Evolutionary conservation across 2,113 vertebrate genomes (phyloP).

Genomic region (Heloderma charlesbogerti): DNA sequence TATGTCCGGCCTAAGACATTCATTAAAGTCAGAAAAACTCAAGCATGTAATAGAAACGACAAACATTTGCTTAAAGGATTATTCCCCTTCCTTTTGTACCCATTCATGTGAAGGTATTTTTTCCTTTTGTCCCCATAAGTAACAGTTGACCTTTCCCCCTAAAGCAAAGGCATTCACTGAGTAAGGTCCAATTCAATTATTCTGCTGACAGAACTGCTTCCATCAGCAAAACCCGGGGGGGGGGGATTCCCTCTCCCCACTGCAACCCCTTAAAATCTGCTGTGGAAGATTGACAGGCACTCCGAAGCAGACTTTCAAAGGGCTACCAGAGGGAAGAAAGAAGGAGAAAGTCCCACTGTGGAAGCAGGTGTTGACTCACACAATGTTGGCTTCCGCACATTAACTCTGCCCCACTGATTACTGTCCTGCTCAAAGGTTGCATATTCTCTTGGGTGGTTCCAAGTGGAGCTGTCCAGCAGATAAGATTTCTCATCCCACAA

Average conservation of each 20-base stretch:
- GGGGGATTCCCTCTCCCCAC: no score
- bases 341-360: no score
- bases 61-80: background rate
- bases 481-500: background rate
- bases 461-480: background rate
- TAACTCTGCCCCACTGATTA: background rate
- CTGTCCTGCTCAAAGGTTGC: background rate
- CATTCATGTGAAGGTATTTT: background rate
- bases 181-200: no score
- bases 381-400: no score
- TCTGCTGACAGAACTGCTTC: no score
- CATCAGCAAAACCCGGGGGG: no score
- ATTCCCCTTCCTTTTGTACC: background rate
- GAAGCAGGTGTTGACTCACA: no score
- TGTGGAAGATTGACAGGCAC: no score
- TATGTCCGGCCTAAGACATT: background rate
- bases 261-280: no score
- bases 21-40: background rate
- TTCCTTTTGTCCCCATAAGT: background rate
- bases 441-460: background rate
- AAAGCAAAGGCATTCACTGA: background rate
- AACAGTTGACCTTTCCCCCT: background rate
- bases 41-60: no score
- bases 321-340: no score
- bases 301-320: no score